phyloP scores from a whole-genome alignment of 2,888 invertebrate genomes.

The Malthinus seriepunctatus region DNA sequence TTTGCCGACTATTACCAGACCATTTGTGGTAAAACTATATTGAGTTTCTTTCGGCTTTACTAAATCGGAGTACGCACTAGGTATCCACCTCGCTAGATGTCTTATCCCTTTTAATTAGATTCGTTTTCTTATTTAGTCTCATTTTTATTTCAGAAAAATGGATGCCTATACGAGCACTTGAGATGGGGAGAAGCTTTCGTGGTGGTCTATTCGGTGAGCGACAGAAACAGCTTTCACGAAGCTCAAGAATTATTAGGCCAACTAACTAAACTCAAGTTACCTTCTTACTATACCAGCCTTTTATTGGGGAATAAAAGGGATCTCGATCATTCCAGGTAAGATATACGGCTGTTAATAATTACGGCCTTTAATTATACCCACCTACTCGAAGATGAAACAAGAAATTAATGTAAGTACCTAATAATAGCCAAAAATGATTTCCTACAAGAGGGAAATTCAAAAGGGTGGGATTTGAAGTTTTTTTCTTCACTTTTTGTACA shows the following conservation, averaged over 20 bases:
- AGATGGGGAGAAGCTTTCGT: conserved; percentile 85
- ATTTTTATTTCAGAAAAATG: conserved; percentile 65
- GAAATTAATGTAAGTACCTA: conserved; percentile 14
- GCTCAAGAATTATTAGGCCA: conserved; percentile 73
- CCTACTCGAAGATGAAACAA: background rate
- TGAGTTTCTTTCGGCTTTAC: background rate
- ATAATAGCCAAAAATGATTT: too few species aligned
- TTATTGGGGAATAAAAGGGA: conserved; percentile 81
- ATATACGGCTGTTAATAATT: background rate
- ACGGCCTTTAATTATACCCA: background rate
- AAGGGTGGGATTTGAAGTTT: too few species aligned
- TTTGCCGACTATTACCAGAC: background rate
- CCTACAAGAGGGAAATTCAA: too few species aligned
- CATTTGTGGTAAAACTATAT: background rate
- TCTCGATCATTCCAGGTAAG: conserved; percentile 76
- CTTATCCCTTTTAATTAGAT: too few species aligned
- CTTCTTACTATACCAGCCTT: conserved; percentile 76
- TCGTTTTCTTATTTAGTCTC: conserved; percentile 10
- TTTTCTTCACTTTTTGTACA: too few species aligned
- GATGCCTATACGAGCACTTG: conserved; percentile 75
- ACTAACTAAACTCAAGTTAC: conserved; percentile 71
- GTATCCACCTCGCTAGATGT: too few species aligned
- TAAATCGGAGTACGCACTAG: too few species aligned
- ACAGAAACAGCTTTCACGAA: conserved; percentile 73
- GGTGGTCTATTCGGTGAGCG: conserved; percentile 80